Evolutionary conservation across 2,888 invertebrate genomes (phyloP).

Genomic region (Idaea biselata): DNA sequence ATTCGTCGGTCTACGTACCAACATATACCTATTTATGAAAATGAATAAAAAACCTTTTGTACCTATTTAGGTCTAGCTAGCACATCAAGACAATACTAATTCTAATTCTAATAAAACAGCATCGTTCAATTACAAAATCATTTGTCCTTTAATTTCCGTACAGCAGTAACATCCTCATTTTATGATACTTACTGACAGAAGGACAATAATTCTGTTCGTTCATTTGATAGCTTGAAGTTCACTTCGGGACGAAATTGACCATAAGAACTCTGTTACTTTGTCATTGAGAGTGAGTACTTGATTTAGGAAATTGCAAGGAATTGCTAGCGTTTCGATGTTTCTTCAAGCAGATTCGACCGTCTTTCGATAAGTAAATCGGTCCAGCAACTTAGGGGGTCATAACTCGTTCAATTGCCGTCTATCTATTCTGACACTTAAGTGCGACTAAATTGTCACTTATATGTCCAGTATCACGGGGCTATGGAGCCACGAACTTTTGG

Average conservation of each 20-base stretch:
- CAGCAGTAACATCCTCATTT: constrained; percentile 13
- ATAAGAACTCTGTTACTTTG: constrained; percentile 22
- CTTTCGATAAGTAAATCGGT: too few species aligned
- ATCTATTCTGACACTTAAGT: too few species aligned
- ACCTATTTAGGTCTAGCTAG: not conserved
- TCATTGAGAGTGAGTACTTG: not conserved
- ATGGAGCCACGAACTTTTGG: too few species aligned
- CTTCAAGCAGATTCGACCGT: too few species aligned
- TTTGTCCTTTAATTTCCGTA: constrained; percentile 21
- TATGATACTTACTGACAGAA: constrained; percentile 10
- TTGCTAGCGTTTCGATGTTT: not conserved
- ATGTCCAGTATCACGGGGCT: too few species aligned
- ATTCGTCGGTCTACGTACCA: too few species aligned
- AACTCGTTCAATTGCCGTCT: too few species aligned
- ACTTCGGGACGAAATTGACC: constrained; percentile 25
- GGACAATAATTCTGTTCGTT: constrained; percentile 23
- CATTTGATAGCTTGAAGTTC: constrained; percentile 26
- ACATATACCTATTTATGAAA: too few species aligned
- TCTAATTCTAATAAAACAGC: not conserved
- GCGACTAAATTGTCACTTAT: too few species aligned
- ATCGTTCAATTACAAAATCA: not conserved
- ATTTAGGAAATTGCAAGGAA: not conserved
- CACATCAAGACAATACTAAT: not conserved
- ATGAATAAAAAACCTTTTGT: too few species aligned
- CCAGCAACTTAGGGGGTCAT: too few species aligned